These are phyloP conservation scores for Morone saxatilis DNA, from an alignment of 2,113 vertebrate genomes.

Conservation along the genomic window DNA sequence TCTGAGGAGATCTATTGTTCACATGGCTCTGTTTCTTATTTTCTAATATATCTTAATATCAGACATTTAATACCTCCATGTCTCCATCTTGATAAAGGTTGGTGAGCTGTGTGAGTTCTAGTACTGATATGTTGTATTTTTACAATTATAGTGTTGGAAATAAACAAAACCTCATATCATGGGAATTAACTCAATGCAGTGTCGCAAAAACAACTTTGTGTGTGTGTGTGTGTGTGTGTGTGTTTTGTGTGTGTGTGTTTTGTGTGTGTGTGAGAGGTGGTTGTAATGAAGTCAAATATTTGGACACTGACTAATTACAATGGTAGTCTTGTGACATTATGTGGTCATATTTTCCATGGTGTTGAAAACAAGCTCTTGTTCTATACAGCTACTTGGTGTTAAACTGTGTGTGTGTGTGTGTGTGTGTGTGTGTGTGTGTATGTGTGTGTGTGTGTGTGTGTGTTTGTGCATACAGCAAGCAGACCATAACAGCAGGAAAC, in stretches of 20 bases:
- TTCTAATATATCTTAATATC: not conserved
- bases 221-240: conserved; percentile 1
- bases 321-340: conserved; percentile 65
- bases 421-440: not conserved
- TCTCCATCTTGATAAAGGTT: not conserved
- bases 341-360: conserved; percentile 62
- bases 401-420: not conserved
- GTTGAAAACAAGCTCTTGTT: conserved; percentile 53
- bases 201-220: not conserved
- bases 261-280: conserved; percentile 61
- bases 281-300: conserved; percentile 74
- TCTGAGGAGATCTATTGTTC: no score
- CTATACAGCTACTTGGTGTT: conserved; percentile 16
- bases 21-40: no score
- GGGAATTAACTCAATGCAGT: not conserved
- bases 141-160: not conserved
- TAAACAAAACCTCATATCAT: conserved; percentile 4
- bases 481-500: conserved; percentile 46
- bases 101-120: not conserved
- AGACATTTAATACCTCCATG: not conserved
- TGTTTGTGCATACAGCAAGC: not conserved
- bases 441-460: not conserved
- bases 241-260: not conserved
- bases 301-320: conserved; percentile 69
- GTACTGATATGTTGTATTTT: not conserved